Base-by-base conservation (phyloP, 2,888 invertebrate species). In the Tinea trinotella region DNA sequence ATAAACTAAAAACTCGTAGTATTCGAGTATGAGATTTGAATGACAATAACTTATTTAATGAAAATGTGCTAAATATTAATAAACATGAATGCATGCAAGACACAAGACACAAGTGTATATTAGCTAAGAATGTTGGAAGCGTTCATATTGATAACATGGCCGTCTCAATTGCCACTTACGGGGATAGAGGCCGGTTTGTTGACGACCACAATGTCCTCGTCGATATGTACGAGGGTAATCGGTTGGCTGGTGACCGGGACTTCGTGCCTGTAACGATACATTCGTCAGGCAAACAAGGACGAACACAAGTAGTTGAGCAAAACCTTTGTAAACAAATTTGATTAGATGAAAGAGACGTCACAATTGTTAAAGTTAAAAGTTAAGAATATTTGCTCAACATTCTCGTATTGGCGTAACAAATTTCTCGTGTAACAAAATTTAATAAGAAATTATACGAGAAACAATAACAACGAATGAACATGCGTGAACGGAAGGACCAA, bases 141-240 rank as follows among this genome's bases (percentile, higher is more conserved):
- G 90, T 81, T 92, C 92, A 79, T 93, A 93, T 88, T 92, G 70
- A 76, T 72, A 73, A 64, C 66, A 91, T 91, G 91, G 91, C 91
- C 85, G 91, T 92, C 91, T 89, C 91, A 90, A 87, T 90, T 90
- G 93, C 93, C 93, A 95, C 95, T 96, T 95, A 98, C 97, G 87
- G 98, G 99, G 90, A 99, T 97, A 88, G 98, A 98, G 88, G 97
- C 95, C 83, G 99, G 98, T 92, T 99, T 99, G 92, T 99, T 97
- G 88, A 99, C 96, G 88, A 99, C 99, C 88, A 99, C 93, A 89
- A 99, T 91, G 90, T 99, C 97, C 88, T 98, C 96, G 89, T 96
- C 97, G 91, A 98, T 95, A 89, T 95, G 94, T 81, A 99, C 93
- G 88, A 99, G 94, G 89, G 95, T 93, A 90, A 99, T 95, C 88